Conservation (phyloP, 2,888 invertebrate species). For the Drosophila lutescens region DNA sequence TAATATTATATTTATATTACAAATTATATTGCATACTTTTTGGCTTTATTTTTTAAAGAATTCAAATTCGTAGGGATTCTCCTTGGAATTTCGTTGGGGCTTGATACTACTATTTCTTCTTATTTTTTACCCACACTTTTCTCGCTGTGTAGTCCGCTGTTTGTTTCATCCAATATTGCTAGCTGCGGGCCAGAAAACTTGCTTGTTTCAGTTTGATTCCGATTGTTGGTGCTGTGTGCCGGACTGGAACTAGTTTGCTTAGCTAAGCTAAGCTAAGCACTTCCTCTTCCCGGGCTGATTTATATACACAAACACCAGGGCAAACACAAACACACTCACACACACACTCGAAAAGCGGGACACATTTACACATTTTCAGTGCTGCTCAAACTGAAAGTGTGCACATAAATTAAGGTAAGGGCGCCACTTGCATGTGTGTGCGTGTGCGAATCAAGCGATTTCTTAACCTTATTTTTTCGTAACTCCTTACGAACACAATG, state of each 20-base stretch:
- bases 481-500: constrained; percentile 23
- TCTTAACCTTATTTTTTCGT: constrained; percentile 74
- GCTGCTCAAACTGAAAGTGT: constrained; percentile 67
- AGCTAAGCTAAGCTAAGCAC: constrained; percentile 70
- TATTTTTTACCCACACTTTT: not conserved
- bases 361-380: constrained; percentile 42
- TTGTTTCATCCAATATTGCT: constrained; percentile 25
- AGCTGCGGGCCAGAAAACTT: constrained; percentile 24
- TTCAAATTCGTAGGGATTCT: too few relatives aligned
- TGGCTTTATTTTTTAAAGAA: too few relatives aligned
- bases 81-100: too few relatives aligned
- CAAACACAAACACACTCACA: constrained; percentile 27
- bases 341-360: constrained; percentile 14
- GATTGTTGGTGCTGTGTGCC: constrained; percentile 21
- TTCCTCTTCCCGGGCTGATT: constrained; percentile 67
- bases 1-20: too few relatives aligned
- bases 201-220: constrained; percentile 27
- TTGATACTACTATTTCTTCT: too few relatives aligned
- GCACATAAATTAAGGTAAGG: constrained; percentile 72
- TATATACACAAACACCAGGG: constrained; percentile 47
- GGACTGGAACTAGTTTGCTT: constrained; percentile 45
- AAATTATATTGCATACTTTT: too few relatives aligned
- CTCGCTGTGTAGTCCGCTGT: not conserved
- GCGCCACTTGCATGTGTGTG: constrained; percentile 10
- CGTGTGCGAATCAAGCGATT: constrained; percentile 46